phyloP scores from a whole-genome alignment of 1,140 invertebrate genomes.

The Episyrphus balteatus region DNA sequence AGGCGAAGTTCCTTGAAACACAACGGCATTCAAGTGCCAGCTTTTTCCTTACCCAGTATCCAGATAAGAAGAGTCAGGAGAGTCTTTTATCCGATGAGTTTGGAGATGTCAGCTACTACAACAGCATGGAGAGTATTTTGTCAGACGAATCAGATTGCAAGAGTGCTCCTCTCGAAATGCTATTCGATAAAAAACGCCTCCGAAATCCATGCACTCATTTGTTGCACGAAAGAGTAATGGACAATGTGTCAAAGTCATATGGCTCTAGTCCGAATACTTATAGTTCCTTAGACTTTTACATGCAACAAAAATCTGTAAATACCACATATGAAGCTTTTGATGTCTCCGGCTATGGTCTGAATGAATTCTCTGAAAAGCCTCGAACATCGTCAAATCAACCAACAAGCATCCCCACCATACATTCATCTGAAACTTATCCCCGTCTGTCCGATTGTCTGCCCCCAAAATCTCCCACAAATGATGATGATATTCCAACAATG shows the following conservation, averaged over 20 bases:
- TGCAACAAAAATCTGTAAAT: slow-evolving; percentile 12
- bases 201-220: slow-evolving; percentile 13
- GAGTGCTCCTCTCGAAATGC: slow-evolving; percentile 59
- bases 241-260: slow-evolving; percentile 43
- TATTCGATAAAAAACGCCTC: slow-evolving; percentile 42
- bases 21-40: slow-evolving; percentile 50
- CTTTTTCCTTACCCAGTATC: slow-evolving; percentile 47
- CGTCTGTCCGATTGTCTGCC: slow-evolving; percentile 11
- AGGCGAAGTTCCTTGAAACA: slow-evolving; percentile 32
- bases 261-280: slow-evolving; percentile 47
- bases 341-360: slow-evolving; percentile 28
- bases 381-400: slow-evolving; percentile 4
- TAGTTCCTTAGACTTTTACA: slow-evolving; percentile 34
- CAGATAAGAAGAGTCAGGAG: slow-evolving; percentile 52
- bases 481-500: slow-evolving; percentile 30
- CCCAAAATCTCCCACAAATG: not conserved
- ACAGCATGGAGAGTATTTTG: slow-evolving; percentile 65
- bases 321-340: slow-evolving; percentile 26
- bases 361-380: slow-evolving; percentile 7
- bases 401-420: slow-evolving; percentile 15
- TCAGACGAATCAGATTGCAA: slow-evolving; percentile 71
- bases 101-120: slow-evolving; percentile 45
- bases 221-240: no score
- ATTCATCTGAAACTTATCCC: slow-evolving; percentile 30
- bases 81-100: slow-evolving; percentile 60